Evolutionary conservation across 2,113 vertebrate species (phyloP), one percentile per base, ranked within the genome.

Genomic region (Cichladusa arquata): DNA sequence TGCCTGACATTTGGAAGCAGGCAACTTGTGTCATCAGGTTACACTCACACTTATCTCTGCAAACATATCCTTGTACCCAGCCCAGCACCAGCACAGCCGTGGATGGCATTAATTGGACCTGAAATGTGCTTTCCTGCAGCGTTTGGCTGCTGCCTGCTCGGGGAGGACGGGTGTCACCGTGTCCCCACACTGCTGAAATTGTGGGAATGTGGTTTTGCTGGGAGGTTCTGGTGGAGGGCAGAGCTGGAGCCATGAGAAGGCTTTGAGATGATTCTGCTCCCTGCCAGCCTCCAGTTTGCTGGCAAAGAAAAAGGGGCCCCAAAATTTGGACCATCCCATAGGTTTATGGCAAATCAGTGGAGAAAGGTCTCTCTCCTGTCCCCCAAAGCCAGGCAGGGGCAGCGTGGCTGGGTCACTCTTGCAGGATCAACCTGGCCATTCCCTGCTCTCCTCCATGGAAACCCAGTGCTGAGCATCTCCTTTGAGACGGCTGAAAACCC

Each of bases 21-120:
- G 97, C 96, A 97, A 97, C 96, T 96, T 96, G 95, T 97, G 96
- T 97, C 97, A 96, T 97, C 97, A 95, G 96, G 97, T 97, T 97
- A 97, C 97, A 72, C 96, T 97, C 95, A 92, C 95, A 94, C 89
- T 95, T 95, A 97, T 95, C 96, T 96, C 94, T 92, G 92, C 95
- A 97, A 97, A 96, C 92, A 94, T 91, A 96, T 92, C 92, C 94
- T 93, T 95, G 95, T 92, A 95, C 93, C 92, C 94, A 54, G 94
- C 86, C 61, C 95, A 20, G 93, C 95, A 90, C 90, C 94, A 12
- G 78, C 93, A 8, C 31, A 22, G 85, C 72, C 4, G 33, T 2
- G 45, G 54, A 74, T 87, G 90, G 91, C 94, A 95, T 91, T 95
- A 91, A 95, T 92, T 84, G 87, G 94, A 95, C 57, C 90, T 92